Evolutionary conservation across 2,888 invertebrate genomes (phyloP).

Genomic region (Aricia artaxerxes): DNA sequence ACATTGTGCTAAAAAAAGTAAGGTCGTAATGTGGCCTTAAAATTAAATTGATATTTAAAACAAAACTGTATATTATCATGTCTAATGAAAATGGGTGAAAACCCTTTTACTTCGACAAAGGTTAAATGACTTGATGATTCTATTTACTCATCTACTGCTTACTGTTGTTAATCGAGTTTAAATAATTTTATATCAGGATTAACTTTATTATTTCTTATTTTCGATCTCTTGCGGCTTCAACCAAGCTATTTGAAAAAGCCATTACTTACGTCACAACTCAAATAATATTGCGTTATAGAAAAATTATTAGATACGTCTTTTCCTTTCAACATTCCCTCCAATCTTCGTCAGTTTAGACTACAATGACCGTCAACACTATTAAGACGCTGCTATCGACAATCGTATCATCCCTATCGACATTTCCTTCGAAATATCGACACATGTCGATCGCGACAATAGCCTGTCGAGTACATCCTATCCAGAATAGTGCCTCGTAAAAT

Average conservation of each 20-base stretch:
- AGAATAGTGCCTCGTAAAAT: conserved; percentile 42
- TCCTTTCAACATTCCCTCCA: conserved; percentile 3
- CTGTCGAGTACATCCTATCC: conserved; percentile 61
- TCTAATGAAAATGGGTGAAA: too few species aligned
- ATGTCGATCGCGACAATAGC: conserved; percentile 67
- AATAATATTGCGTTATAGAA: background rate
- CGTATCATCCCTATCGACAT: conserved; percentile 45
- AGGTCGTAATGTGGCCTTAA: too few species aligned
- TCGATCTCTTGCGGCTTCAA: background rate
- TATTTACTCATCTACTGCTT: background rate
- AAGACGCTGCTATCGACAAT: conserved; percentile 43
- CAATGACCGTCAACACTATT: conserved; percentile 23
- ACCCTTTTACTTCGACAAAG: too few species aligned
- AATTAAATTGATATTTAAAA: too few species aligned
- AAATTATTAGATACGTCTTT: background rate
- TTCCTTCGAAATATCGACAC: conserved; percentile 54
- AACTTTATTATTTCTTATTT: background rate
- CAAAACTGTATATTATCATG: too few species aligned
- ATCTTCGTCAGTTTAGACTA: conserved; percentile 11
- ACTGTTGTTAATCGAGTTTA: background rate
- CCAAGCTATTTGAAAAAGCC: background rate
- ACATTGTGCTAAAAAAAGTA: background rate
- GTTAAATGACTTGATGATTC: background rate
- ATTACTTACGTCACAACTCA: background rate
- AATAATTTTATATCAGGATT: background rate